phyloP scores from a whole-genome alignment of 2,113 vertebrate genomes.

The Pheucticus melanocephalus region DNA sequence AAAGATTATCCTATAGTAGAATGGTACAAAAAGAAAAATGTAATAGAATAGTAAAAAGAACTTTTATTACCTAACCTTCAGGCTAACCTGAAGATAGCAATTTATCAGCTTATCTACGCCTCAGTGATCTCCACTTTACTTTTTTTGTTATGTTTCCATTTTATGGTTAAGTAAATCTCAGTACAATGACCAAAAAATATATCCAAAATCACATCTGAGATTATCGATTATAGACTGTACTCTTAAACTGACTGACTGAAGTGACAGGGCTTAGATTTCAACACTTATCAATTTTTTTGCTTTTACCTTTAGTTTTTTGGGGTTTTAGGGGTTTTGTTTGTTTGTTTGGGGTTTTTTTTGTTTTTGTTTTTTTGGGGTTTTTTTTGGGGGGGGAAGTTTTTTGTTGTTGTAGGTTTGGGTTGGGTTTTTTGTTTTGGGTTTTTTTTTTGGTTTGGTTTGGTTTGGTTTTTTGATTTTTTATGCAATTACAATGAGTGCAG shows the following conservation, averaged over 20 bases:
- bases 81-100: constrained; percentile 63
- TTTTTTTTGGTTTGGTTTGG: neutral
- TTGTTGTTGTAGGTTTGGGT: neutral
- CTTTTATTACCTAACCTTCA: constrained; percentile 48
- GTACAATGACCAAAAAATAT: constrained; percentile 62
- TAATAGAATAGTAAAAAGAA: constrained; percentile 39
- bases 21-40: constrained; percentile 35
- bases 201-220: constrained; percentile 22
- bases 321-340: neutral
- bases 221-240: constrained; percentile 45
- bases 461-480: neutral
- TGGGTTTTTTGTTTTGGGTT: neutral
- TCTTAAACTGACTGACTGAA: constrained; percentile 17
- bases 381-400: neutral
- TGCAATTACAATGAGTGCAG: neutral
- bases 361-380: neutral
- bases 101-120: constrained; percentile 56
- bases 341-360: neutral
- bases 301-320: neutral
- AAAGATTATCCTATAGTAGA: constrained; percentile 22
- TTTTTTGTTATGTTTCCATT: constrained; percentile 51
- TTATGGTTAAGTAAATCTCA: constrained; percentile 69
- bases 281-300: neutral
- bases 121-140: constrained; percentile 49
- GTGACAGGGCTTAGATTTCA: constrained; percentile 43